Evolutionary conservation across 1,140 invertebrate genomes (phyloP).

Genomic region (Drosophila neocordata): DNA sequence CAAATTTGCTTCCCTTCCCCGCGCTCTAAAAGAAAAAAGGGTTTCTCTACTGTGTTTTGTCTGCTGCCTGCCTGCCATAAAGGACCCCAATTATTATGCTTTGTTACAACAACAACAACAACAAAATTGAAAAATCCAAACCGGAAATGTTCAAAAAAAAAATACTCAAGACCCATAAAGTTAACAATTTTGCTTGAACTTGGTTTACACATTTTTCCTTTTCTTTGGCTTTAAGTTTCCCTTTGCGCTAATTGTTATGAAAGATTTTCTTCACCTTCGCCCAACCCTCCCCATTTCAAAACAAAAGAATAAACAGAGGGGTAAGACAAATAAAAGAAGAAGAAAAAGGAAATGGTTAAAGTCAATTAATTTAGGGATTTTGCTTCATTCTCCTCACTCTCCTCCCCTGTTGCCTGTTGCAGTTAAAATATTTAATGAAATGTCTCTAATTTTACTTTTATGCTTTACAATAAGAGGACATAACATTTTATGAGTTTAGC

Average conservation of each 20-base stretch:
- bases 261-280: neutral
- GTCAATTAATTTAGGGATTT: conserved; percentile 16
- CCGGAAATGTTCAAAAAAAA: conserved; percentile 2
- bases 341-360: neutral
- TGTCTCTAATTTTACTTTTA: conserved; percentile 64
- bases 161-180: conserved; percentile 4
- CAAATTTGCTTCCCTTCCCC: conserved; percentile 33
- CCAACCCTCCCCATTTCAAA: neutral
- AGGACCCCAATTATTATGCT: conserved; percentile 8
- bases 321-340: neutral
- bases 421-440: conserved; percentile 61
- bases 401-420: neutral
- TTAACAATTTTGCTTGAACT: conserved; percentile 1
- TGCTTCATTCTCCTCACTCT: neutral
- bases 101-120: neutral
- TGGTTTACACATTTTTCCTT: neutral
- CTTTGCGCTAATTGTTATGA: conserved; percentile 2
- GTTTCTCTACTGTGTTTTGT: neutral
- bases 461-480: conserved; percentile 58
- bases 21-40: neutral
- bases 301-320: neutral
- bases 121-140: neutral
- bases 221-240: neutral
- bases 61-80: neutral
- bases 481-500: conserved; percentile 51